Evolutionary conservation across 2,888 invertebrate species (phyloP).

Genomic region (Nymphalis polychloros): DNA sequence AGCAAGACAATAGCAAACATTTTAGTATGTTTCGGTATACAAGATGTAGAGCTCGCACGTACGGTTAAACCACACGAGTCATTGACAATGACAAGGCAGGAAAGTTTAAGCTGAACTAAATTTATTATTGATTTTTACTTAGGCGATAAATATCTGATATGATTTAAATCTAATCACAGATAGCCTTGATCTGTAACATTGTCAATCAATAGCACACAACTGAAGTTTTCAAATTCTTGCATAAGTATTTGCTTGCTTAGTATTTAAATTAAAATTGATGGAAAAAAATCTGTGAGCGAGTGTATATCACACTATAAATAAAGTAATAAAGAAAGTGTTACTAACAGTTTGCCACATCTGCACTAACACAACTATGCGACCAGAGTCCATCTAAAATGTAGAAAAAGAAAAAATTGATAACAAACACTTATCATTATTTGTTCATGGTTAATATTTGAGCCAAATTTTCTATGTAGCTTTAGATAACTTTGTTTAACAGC

Average conservation of each 20-base stretch:
- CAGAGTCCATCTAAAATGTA: background rate
- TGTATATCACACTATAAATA: background rate
- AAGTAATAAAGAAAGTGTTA: background rate
- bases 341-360: background rate
- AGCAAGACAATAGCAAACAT: background rate
- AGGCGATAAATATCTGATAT: too few species aligned
- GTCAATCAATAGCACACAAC: too few species aligned
- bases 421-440: constrained; percentile 5
- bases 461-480: background rate
- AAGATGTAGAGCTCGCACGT: too few species aligned
- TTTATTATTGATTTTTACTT: too few species aligned
- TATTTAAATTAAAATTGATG: too few species aligned
- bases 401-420: background rate
- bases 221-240: too few species aligned
- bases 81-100: too few species aligned
- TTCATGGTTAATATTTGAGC: background rate
- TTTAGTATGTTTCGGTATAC: background rate
- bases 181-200: too few species aligned
- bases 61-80: too few species aligned
- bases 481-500: background rate
- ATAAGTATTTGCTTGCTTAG: too few species aligned
- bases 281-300: background rate
- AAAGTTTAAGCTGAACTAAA: too few species aligned
- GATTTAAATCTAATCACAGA: too few species aligned
- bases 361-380: background rate